phyloP scores from a whole-genome alignment of 2,113 vertebrate genomes.

The Calcarius ornatus region DNA sequence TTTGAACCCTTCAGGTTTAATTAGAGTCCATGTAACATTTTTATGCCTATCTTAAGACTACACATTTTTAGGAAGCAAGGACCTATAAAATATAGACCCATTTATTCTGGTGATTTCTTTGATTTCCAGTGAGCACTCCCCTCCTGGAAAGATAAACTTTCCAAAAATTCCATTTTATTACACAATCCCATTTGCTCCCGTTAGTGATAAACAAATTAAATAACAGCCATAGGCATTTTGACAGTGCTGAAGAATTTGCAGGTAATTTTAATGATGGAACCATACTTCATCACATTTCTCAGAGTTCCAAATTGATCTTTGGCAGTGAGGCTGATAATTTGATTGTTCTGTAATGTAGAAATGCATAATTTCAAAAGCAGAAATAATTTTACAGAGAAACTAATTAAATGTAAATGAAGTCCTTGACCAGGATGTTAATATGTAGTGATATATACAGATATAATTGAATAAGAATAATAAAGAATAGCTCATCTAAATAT shows the following conservation, averaged over 20 bases:
- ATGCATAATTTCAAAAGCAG: constrained; percentile 59
- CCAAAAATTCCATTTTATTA: constrained; percentile 31
- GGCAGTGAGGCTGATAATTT: constrained; percentile 59
- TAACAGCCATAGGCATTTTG: constrained; percentile 46
- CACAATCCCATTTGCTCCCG: constrained; percentile 40
- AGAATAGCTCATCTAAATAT: constrained; percentile 1
- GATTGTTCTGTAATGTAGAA: constrained; percentile 67
- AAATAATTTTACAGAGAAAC: constrained; percentile 60
- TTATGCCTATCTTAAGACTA: neutral
- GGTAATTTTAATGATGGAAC: constrained; percentile 62
- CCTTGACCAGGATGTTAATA: constrained; percentile 57
- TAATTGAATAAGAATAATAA: constrained; percentile 38
- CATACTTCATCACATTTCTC: constrained; percentile 50
- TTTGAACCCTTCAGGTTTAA: neutral
- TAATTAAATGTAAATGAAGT: constrained; percentile 68
- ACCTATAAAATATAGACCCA: neutral
- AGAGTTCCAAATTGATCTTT: constrained; percentile 52
- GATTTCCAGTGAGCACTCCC: neutral
- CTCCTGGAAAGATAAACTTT: constrained; percentile 39
- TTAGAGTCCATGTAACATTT: neutral
- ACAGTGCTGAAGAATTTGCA: constrained; percentile 58
- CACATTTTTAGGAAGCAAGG: neutral
- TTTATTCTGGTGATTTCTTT: neutral
- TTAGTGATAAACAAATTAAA: constrained; percentile 64
- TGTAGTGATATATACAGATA: constrained; percentile 19